Percentiles rank a stretch among this genome's conserved stretches.
These are phyloP conservation scores for Cairina moschata DNA, from an alignment of 2,113 vertebrate species.

Conservation along the genomic window DNA sequence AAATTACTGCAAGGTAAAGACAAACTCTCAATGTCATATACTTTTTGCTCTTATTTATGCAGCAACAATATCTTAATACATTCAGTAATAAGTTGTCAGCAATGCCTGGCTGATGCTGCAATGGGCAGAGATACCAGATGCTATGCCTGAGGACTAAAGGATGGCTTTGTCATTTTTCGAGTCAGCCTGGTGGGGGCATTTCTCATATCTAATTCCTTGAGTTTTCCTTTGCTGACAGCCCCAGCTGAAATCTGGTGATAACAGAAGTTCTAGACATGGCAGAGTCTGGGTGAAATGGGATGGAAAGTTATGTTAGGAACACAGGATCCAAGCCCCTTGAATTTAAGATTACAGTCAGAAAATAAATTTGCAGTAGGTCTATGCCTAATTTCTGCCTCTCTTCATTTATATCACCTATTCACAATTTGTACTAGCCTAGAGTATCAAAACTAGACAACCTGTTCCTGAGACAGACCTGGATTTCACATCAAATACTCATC, in stretches of 20 bases:
- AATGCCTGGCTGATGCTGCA: neutral
- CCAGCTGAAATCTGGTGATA: neutral
- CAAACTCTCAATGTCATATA: neutral
- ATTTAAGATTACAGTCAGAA: neutral
- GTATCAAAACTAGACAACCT: neutral
- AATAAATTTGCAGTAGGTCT: neutral
- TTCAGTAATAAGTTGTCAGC: neutral
- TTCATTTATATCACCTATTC: neutral
- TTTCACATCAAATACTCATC: neutral
- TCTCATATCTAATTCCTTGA: neutral
- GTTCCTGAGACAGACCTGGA: neutral
- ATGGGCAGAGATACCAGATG: accelerated
- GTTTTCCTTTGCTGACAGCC: neutral
- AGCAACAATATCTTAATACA: conserved; percentile 2
- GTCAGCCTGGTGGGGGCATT: neutral
- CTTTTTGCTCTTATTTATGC: conserved; percentile 13
- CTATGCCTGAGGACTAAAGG: neutral
- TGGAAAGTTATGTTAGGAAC: neutral
- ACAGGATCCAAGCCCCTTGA: neutral
- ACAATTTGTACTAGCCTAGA: neutral
- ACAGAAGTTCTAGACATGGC: neutral
- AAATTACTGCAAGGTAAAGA: conserved; percentile 71
- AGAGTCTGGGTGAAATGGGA: neutral
- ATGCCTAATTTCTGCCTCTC: neutral
- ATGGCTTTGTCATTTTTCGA: neutral